Evolutionary conservation across 2,113 vertebrate species (phyloP).

Genomic region (Echinops telfairi): DNA sequence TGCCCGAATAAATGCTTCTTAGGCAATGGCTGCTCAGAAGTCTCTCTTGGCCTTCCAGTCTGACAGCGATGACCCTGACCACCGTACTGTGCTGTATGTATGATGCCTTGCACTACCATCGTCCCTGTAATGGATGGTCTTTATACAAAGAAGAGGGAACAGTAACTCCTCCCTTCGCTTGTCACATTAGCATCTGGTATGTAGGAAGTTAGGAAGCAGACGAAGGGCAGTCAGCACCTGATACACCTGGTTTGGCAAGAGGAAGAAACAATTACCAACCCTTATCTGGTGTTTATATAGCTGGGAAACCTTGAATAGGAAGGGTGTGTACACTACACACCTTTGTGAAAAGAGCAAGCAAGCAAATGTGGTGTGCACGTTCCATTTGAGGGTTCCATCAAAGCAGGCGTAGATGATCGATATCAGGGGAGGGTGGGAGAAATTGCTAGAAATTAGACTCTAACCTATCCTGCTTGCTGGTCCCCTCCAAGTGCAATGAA

Average conservation of each 20-base stretch:
- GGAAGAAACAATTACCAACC: background rate
- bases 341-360: background rate
- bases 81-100: background rate
- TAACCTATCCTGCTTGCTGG: background rate
- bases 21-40: background rate
- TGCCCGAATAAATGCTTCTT: background rate
- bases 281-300: background rate
- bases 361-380: background rate
- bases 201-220: background rate
- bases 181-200: background rate
- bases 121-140: background rate
- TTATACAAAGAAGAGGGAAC: background rate
- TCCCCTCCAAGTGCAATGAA: slow-evolving; percentile 33
- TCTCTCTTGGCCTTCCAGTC: background rate
- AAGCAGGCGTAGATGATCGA: background rate
- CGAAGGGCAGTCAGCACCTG: background rate
- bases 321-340: background rate
- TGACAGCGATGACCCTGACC: background rate
- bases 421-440: background rate
- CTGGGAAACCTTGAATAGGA: background rate
- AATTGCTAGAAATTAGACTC: slow-evolving; percentile 13
- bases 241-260: background rate
- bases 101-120: background rate
- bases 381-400: background rate
- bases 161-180: background rate